These are phyloP conservation scores for Cheilosia soror DNA, from an alignment of 2,888 invertebrate species.

Conservation along the genomic window DNA sequence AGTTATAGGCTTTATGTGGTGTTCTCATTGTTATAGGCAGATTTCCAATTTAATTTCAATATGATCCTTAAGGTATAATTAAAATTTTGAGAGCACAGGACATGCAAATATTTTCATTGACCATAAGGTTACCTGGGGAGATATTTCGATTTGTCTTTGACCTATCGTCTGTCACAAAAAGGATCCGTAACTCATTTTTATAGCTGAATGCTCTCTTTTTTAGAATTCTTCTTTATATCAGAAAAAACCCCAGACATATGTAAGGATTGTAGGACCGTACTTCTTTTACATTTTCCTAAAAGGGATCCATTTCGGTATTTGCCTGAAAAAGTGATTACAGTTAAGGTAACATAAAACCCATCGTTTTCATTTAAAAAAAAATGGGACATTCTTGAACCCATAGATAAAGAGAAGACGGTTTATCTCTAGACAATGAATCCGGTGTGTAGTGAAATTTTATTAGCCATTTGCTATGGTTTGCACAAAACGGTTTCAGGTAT, in stretches of 20 bases:
- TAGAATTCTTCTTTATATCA: too few species aligned
- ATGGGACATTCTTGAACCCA: neutral
- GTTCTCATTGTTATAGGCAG: neutral
- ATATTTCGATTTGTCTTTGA: too few species aligned
- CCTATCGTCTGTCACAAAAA: too few species aligned
- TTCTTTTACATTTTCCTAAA: neutral
- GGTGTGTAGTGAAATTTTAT: conserved; percentile 40
- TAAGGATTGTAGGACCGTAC: conserved; percentile 4
- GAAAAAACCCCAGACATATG: too few species aligned
- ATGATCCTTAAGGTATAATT: too few species aligned
- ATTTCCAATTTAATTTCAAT: neutral
- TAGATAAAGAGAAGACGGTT: neutral
- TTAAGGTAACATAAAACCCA: conserved; percentile 15
- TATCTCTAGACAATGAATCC: conserved; percentile 11
- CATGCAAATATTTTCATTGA: too few species aligned
- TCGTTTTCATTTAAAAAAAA: neutral
- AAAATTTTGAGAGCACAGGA: too few species aligned
- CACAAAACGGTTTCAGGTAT: conserved; percentile 36
- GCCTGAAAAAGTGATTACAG: conserved; percentile 16
- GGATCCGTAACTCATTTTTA: too few species aligned
- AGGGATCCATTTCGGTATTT: neutral
- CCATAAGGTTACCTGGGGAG: too few species aligned
- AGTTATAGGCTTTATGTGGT: neutral
- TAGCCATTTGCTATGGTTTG: conserved; percentile 12
- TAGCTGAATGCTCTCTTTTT: too few species aligned